Evolutionary conservation across 2,888 invertebrate species (phyloP).

Genomic region (Megalurothrips usitatus): DNA sequence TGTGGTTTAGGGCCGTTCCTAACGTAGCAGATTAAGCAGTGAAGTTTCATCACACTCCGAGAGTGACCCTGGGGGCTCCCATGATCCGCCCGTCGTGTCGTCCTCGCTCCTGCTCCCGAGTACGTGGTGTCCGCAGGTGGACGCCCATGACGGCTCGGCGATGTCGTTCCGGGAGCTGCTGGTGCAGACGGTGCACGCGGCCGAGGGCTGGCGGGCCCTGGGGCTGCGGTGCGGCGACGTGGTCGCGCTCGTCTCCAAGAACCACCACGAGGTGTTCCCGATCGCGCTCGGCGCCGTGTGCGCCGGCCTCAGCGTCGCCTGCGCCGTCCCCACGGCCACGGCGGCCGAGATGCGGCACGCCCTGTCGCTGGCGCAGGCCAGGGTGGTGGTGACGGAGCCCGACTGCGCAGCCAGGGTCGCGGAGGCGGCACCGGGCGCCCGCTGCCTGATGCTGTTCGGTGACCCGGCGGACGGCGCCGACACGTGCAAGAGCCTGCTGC

Average conservation of each 20-base stretch:
- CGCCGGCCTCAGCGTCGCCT: background rate
- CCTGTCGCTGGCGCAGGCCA: background rate
- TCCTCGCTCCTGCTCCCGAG: no score
- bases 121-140: background rate
- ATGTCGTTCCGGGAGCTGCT: conserved; percentile 8
- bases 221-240: background rate
- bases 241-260: background rate
- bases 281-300: background rate
- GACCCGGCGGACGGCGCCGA: background rate
- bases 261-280: background rate
- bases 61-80: no score
- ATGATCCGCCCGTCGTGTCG: no score
- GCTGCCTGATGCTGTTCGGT: background rate
- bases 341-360: background rate
- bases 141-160: background rate
- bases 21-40: no score
- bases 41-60: no score
- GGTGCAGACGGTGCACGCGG: background rate
- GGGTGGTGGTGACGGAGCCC: background rate
- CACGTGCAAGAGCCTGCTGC: background rate
- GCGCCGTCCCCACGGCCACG: background rate
- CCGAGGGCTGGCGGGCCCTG: background rate
- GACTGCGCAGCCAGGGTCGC: background rate
- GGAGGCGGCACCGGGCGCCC: background rate
- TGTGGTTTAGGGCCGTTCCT: no score